Conservation (phyloP, 2,113 vertebrate species). For the Pardalotus punctatus region DNA sequence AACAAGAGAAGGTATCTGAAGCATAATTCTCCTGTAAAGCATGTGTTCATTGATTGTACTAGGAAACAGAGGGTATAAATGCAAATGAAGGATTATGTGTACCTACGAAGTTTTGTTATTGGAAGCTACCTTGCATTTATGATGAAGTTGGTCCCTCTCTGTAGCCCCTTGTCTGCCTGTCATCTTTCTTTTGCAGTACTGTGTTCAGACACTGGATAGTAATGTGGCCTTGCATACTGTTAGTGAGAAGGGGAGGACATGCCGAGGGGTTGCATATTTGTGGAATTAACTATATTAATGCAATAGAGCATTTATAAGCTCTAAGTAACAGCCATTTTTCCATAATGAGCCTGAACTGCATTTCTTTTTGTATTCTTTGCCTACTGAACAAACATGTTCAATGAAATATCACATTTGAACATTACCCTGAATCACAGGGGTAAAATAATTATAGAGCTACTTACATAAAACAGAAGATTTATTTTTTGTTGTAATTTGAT, state of each 20-base stretch:
- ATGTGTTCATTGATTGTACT: background rate
- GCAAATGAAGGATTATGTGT: conserved; percentile 33
- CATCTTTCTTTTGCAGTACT: background rate
- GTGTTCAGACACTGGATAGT: background rate
- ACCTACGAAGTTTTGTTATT: background rate
- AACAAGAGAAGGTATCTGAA: background rate
- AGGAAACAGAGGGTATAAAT: conserved; percentile 6
- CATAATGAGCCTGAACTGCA: background rate
- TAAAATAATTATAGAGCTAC: background rate
- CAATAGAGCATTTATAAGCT: background rate
- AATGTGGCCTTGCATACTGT: background rate
- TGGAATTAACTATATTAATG: background rate
- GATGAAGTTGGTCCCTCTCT: background rate
- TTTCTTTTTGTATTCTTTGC: background rate
- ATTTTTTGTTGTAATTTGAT: background rate
- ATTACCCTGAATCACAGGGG: background rate
- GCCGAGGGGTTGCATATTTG: background rate
- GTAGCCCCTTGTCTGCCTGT: background rate
- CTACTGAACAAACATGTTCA: background rate
- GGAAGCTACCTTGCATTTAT: background rate
- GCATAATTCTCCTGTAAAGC: background rate
- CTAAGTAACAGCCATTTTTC: background rate
- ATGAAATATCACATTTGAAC: background rate
- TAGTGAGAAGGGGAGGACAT: background rate
- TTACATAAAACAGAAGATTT: background rate